Conservation (phyloP, 2,113 vertebrate genomes). For the Callithrix jacchus region DNA sequence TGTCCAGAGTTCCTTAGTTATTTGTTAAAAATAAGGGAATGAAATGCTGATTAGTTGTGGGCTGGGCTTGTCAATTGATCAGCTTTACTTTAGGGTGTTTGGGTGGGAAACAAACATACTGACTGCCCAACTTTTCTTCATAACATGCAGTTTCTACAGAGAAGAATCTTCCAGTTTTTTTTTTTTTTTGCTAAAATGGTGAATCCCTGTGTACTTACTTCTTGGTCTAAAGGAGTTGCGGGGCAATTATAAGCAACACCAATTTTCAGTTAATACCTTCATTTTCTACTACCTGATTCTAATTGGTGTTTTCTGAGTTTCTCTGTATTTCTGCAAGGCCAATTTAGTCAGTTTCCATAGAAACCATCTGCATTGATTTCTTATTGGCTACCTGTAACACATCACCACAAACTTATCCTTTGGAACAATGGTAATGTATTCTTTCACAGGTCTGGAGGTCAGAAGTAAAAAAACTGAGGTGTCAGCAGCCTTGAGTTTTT, state of each 20-base stretch:
- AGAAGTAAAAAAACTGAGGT: background rate
- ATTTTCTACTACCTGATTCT: background rate
- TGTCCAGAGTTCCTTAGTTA: background rate
- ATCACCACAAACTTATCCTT: background rate
- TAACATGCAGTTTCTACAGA: background rate
- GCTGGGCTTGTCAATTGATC: background rate
- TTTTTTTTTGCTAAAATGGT: background rate
- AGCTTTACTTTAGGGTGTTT: background rate
- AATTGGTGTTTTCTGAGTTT: background rate
- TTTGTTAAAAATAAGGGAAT: background rate
- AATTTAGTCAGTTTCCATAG: background rate
- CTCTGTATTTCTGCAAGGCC: conserved; percentile 20
- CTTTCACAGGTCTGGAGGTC: background rate
- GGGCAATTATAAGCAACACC: background rate
- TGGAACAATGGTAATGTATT: background rate
- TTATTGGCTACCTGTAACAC: background rate
- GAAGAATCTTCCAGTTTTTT: background rate
- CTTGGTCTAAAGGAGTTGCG: background rate
- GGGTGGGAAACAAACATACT: background rate
- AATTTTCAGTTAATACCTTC: background rate
- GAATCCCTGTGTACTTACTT: background rate
- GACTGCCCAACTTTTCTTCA: background rate
- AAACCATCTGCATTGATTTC: background rate
- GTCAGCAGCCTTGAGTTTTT: background rate
- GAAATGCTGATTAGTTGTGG: background rate